Percentiles rank a stretch among this genome's conserved stretches.
Conservation (phyloP, 2,888 invertebrate species). For the Phortica okadai region DNA sequence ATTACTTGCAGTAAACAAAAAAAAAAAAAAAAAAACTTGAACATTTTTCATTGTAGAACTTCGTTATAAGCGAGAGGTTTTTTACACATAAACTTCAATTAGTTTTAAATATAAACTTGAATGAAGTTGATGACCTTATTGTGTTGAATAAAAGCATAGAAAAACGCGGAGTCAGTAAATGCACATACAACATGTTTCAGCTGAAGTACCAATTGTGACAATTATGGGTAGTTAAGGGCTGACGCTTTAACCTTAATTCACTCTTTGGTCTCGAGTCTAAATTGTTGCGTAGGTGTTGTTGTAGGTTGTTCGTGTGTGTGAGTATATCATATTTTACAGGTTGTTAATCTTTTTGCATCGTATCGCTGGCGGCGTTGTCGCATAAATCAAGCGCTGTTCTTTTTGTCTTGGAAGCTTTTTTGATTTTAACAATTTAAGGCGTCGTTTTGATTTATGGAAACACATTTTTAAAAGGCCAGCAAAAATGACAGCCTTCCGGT, state of each 20-base stretch:
- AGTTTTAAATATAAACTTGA: conserved; percentile 24
- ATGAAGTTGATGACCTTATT: conserved; percentile 25
- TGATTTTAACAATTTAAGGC: conserved; percentile 51
- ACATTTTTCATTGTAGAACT: conserved; percentile 15
- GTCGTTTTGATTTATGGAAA: conserved; percentile 54
- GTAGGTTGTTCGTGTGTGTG: neutral
- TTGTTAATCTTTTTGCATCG: neutral
- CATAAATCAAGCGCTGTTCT: conserved; percentile 18
- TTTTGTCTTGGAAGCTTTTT: conserved; percentile 25
- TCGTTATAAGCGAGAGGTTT: neutral
- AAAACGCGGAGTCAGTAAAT: neutral
- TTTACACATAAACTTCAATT: conserved; percentile 25
- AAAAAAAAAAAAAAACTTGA: conserved; percentile 5
- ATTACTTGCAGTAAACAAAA: neutral
- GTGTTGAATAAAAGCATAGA: conserved; percentile 17
- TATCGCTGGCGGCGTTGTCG: neutral
- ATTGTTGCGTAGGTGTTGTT: neutral
- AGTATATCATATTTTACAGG: conserved; percentile 18
- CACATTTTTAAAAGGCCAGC: conserved; percentile 17
- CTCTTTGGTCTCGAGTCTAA: neutral
- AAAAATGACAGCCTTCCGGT: neutral
- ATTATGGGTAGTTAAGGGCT: conserved; percentile 20
- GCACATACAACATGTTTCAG: conserved; percentile 14
- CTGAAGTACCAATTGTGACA: conserved; percentile 17
- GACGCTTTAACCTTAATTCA: neutral